Evolutionary conservation across 2,797 vertebrate genomes (phyloP).

Genomic region (Agapornis canus): DNA sequence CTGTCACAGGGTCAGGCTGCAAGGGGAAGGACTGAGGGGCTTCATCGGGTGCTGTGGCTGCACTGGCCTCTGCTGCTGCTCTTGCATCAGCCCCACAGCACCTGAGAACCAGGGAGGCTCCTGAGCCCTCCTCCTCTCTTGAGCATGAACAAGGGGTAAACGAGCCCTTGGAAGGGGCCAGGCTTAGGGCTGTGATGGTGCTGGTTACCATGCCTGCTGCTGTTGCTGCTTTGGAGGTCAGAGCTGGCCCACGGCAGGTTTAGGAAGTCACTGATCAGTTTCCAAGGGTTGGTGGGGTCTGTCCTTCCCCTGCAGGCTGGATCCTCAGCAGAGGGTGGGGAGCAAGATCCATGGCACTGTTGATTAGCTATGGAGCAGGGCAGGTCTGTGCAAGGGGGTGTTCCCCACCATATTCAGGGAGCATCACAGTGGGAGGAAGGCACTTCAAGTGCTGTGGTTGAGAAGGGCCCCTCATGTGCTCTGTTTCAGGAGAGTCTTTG

Average conservation of each 20-base stretch:
- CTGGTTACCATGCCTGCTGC: background rate
- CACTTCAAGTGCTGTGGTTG: accelerated
- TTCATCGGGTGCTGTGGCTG: too few species aligned
- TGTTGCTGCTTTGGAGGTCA: background rate
- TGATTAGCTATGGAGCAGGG: background rate
- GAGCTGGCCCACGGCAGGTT: background rate
- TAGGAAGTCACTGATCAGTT: too few species aligned
- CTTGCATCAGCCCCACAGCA: background rate
- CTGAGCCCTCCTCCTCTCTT: background rate
- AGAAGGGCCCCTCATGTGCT: background rate
- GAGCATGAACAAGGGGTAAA: background rate
- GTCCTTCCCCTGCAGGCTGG: background rate
- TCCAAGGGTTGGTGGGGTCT: background rate
- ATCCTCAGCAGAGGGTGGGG: background rate
- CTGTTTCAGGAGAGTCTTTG: conserved; percentile 84
- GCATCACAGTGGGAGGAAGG: accelerated
- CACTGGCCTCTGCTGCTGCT: background rate
- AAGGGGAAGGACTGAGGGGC: background rate
- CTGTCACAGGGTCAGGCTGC: accelerated
- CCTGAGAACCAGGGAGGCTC: background rate
- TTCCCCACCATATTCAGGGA: background rate
- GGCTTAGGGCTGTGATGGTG: background rate
- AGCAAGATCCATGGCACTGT: accelerated
- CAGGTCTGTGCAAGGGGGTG: background rate
- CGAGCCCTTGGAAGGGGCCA: accelerated